Conservation (phyloP, 2,797 vertebrate genomes). For the Argya squamiceps region DNA sequence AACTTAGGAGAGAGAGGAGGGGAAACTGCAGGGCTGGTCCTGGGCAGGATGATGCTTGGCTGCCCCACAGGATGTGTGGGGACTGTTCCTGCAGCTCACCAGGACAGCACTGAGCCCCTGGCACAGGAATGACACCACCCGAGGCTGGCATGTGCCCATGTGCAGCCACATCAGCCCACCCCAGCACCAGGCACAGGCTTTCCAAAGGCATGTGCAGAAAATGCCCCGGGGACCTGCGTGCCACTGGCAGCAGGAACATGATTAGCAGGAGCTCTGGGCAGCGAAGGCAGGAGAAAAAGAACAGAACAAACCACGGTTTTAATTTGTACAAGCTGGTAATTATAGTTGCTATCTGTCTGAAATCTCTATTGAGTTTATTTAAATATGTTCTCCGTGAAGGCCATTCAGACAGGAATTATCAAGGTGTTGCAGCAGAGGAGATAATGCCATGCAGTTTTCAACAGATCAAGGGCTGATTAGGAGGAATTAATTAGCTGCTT, state of each 20-base stretch:
- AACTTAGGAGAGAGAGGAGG: neutral
- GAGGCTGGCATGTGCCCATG: neutral
- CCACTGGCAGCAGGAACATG: constrained; percentile 44
- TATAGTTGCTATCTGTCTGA: constrained; percentile 69
- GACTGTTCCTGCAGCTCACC: neutral
- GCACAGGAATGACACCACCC: neutral
- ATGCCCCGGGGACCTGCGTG: neutral
- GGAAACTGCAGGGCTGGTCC: neutral
- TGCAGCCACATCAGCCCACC: neutral
- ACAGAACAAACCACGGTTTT: constrained; percentile 70
- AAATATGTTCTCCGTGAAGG: constrained; percentile 70
- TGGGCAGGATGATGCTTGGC: rapidly evolving
- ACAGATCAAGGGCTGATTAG: constrained; percentile 68
- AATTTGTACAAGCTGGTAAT: constrained; percentile 76
- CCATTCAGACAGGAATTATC: constrained; percentile 64
- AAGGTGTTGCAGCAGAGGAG: constrained; percentile 67
- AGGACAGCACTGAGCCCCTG: neutral
- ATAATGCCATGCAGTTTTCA: constrained; percentile 65
- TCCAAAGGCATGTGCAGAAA: constrained; percentile 22
- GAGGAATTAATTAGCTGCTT: constrained; percentile 73
- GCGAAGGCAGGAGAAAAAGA: constrained; percentile 20
- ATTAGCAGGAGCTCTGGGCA: constrained; percentile 62
- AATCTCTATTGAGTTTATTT: constrained; percentile 73
- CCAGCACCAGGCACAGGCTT: neutral
- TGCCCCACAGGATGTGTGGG: neutral